Base-by-base conservation (phyloP, 2,113 vertebrate species). In the Odontesthes bonariensis region DNA sequence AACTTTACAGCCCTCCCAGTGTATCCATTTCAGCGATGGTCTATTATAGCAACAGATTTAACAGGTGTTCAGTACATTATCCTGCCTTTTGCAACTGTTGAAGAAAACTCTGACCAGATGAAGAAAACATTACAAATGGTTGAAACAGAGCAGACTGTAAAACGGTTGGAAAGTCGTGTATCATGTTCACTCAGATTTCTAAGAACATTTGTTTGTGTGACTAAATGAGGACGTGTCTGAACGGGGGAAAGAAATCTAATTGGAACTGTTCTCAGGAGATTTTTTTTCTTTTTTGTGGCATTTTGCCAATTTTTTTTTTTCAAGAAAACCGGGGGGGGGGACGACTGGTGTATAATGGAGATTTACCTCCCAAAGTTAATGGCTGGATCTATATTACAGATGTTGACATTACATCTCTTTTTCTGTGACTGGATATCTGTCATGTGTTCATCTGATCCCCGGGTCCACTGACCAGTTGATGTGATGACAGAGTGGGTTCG, bases 11-110 rank as follows among this genome's bases (percentile, higher is more conserved):
- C 20, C 14, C 8, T 69, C 52, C 31, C 22, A 40, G 35, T 38
- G 35, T 38, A 13, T 44, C 61, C 58, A 32, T 72, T 40, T 11
- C 62, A 51, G 16, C 31, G 63, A 53, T 40, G 10, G 8, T 22
- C 57, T 55, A 3, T 59, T 82, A 42, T 64, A 32, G 55, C 9
- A 46, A 33, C 9, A 27, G 44, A 73, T 75, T 58, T 75, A 58
- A 27, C 58, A 72, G 57, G 31, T 65, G 56, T 59, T 70, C 14
- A 58, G 66, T 55, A 35, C 53, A 19, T 61, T 32, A 52, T 17
- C 17, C 5, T 49, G 16, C 58, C 62, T 17, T 13, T 38, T 38
- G n/a, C 54, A 67, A 51, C 55, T 17, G 60, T 56, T 60, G 53
- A 55, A 27, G 55, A 16, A 20, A 11, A 3, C 13, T 69, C 16